Conservation (phyloP, 2,888 invertebrate species). For the Drosophila mayaguana region DNA sequence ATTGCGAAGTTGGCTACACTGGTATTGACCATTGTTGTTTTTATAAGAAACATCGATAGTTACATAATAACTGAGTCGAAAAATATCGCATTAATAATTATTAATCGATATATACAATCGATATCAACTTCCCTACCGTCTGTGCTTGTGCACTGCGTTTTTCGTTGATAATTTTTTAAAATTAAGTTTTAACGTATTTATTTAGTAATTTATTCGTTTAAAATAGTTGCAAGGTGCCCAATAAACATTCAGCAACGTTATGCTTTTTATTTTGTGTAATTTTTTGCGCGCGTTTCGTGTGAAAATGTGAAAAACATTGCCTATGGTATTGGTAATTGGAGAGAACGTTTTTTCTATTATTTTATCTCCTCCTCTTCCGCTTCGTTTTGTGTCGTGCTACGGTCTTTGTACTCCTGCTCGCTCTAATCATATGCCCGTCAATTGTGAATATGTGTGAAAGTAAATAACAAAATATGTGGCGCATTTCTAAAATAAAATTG, state of each 20-base stretch:
- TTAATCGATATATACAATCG: slow-evolving; percentile 40
- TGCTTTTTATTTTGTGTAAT: slow-evolving; percentile 39
- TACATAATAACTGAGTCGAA: background rate
- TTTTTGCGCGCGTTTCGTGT: slow-evolving; percentile 51
- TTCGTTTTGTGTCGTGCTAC: slow-evolving; percentile 71
- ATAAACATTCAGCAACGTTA: slow-evolving; percentile 42
- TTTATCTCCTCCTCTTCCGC: slow-evolving; percentile 81
- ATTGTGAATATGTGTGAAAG: slow-evolving; percentile 47
- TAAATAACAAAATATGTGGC: slow-evolving; percentile 24
- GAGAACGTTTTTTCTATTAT: slow-evolving; percentile 82
- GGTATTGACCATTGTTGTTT: slow-evolving; percentile 28
- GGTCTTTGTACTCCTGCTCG: slow-evolving; percentile 67
- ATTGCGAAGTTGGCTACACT: slow-evolving; percentile 39
- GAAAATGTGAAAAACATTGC: slow-evolving; percentile 75
- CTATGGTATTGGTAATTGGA: slow-evolving; percentile 82
- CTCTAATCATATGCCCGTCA: slow-evolving; percentile 38
- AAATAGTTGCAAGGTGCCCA: slow-evolving; percentile 63
- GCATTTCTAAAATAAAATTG: slow-evolving; percentile 9
- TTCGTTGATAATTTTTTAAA: slow-evolving; percentile 82
- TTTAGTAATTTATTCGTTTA: slow-evolving; percentile 76
- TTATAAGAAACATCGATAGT: slow-evolving; percentile 22
- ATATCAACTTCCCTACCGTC: slow-evolving; percentile 61
- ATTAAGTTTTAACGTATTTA: slow-evolving; percentile 74
- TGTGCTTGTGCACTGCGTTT: slow-evolving; percentile 77
- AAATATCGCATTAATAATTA: slow-evolving; percentile 19